These are phyloP conservation scores for Drosophila anomelani DNA, from an alignment of 2,888 invertebrate species.

Conservation along the genomic window DNA sequence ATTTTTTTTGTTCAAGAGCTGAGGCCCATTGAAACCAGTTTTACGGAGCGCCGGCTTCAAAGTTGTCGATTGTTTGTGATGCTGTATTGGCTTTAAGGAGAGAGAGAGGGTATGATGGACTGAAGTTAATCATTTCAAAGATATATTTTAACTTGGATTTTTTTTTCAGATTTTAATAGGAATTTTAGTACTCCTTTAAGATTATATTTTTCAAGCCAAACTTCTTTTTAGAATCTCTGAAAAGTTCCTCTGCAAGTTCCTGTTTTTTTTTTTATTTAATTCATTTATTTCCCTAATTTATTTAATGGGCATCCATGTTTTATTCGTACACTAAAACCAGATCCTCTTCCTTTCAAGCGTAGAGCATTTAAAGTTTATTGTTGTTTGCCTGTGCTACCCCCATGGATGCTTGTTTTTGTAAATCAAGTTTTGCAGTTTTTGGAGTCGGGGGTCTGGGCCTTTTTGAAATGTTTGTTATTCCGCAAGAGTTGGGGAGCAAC, in stretches of 20 bases:
- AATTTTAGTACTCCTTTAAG: neutral
- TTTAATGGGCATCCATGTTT: constrained; percentile 5
- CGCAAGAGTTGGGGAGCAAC: constrained; percentile 72
- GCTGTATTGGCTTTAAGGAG: neutral
- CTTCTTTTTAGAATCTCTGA: neutral
- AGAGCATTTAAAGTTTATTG: constrained; percentile 30
- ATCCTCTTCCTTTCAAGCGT: constrained; percentile 1
- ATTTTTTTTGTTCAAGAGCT: neutral
- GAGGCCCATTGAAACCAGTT: constrained; percentile 39
- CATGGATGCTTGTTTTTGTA: constrained; percentile 54
- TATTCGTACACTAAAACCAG: constrained; percentile 7
- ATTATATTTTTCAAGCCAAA: no score
- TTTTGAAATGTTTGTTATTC: constrained; percentile 73
- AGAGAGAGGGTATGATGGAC: neutral
- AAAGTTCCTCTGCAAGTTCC: neutral
- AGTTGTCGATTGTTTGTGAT: constrained; percentile 46
- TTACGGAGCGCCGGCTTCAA: constrained; percentile 52
- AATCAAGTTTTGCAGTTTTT: constrained; percentile 74
- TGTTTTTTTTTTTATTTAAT: neutral
- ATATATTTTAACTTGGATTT: neutral
- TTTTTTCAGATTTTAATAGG: no score
- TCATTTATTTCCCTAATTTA: constrained; percentile 6
- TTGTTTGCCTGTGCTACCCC: constrained; percentile 28
- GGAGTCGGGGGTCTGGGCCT: constrained; percentile 48
- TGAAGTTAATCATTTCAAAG: neutral